These are phyloP conservation scores for Tanypteryx hageni DNA, from an alignment of 2,888 invertebrate species.

Conservation along the genomic window DNA sequence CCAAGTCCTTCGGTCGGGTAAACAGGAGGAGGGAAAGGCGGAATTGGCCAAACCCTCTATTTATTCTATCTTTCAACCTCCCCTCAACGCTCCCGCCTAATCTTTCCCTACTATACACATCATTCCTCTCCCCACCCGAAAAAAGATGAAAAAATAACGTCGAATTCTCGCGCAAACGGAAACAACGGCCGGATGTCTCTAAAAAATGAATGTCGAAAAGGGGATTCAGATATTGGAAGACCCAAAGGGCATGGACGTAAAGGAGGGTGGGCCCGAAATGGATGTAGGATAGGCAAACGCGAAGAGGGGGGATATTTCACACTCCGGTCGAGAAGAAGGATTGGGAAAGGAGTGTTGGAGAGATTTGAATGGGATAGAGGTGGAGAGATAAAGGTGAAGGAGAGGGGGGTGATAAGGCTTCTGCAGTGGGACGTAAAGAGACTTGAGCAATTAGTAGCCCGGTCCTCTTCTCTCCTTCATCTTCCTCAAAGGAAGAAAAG, in stretches of 20 bases:
- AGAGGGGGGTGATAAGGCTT: not conserved
- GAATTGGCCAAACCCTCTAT: not conserved
- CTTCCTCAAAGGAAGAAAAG: conserved; percentile 2
- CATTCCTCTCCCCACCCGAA: not conserved
- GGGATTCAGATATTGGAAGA: not conserved
- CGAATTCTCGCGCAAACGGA: not conserved
- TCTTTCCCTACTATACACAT: not conserved
- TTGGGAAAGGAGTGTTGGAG: not conserved
- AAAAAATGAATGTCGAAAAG: conserved; percentile 16
- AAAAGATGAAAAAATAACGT: not conserved
- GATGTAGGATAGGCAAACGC: not conserved
- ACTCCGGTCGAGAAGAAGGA: not conserved
- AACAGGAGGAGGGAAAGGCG: not conserved
- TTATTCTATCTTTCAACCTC: not conserved
- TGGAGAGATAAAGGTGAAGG: not conserved
- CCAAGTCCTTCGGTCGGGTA: not conserved
- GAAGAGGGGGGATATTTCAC: not conserved
- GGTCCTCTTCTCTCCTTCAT: conserved; percentile 27
- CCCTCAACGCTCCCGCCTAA: too few species aligned
- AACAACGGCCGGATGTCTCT: conserved; percentile 31
- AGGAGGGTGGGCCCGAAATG: not conserved
- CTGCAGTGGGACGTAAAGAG: not conserved
- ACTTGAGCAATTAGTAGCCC: conserved; percentile 52
- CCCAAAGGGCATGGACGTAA: not conserved
- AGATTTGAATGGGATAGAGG: not conserved